Evolutionary conservation across 2,113 vertebrate species (phyloP).

Genomic region (Nestor notabilis): DNA sequence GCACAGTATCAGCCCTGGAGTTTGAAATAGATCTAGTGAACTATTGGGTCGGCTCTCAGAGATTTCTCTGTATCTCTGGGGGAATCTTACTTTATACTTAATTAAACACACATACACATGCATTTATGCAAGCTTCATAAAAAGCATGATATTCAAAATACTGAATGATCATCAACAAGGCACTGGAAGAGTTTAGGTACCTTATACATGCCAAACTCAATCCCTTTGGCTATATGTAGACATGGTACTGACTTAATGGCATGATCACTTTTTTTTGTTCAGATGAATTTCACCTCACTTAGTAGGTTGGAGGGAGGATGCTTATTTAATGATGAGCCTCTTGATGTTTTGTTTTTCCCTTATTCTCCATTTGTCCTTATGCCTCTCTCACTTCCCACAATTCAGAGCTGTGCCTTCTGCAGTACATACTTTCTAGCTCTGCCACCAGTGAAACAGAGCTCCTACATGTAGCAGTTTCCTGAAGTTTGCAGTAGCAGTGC

Average conservation of each 20-base stretch:
- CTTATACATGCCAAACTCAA: not conserved
- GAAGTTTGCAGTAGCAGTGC: not conserved
- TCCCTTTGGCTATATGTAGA: not conserved
- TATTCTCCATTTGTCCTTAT: not conserved
- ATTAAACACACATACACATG: not conserved
- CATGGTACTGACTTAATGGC: not conserved
- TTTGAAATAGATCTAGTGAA: not conserved
- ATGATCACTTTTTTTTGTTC: not conserved
- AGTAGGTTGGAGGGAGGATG: not conserved
- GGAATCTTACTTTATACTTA: not conserved
- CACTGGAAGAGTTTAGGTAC: not conserved
- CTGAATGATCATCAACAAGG: not conserved
- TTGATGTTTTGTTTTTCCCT: not conserved
- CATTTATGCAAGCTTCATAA: not conserved
- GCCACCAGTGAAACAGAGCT: not conserved
- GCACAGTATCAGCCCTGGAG: not conserved
- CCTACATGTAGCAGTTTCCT: not conserved
- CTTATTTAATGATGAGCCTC: not conserved
- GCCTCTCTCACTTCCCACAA: not conserved
- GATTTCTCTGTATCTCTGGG: not conserved
- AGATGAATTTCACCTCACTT: not conserved
- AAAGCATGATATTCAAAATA: not conserved
- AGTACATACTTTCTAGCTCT: not conserved
- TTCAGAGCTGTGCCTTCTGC: slow-evolving; percentile 2
- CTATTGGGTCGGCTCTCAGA: not conserved